Conservation (phyloP, 2,797 vertebrate species). For the Coregonus sp. region DNA sequence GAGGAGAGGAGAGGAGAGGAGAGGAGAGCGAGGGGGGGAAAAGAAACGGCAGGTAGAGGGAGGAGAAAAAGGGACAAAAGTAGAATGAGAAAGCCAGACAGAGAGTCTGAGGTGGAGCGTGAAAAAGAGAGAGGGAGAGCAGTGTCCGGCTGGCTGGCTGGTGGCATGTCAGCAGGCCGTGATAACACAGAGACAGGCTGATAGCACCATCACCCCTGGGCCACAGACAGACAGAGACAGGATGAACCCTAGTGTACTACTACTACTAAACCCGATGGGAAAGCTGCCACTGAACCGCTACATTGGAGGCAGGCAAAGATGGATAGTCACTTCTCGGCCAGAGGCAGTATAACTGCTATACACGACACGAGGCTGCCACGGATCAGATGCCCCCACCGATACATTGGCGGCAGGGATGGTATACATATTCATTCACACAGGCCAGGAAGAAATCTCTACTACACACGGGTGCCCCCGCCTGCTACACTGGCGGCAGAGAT, state of each 20-base stretch:
- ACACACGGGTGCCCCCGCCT: too few species aligned
- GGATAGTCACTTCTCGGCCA: too few species aligned
- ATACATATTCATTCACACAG: too few species aligned
- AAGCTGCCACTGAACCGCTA: too few species aligned
- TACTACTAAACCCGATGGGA: not conserved
- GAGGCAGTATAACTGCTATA: too few species aligned
- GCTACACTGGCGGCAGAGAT: too few species aligned
- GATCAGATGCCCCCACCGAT: too few species aligned
- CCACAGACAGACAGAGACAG: constrained; percentile 19
- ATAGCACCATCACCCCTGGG: constrained; percentile 62
- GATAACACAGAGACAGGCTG: constrained; percentile 75
- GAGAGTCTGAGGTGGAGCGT: not conserved
- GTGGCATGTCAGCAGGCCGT: constrained; percentile 69
- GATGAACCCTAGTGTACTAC: not conserved
- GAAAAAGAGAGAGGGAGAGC: not conserved
- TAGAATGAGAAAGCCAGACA: not conserved
- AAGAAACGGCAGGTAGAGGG: not conserved
- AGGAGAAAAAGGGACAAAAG: not conserved
- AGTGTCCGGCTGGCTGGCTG: constrained; percentile 46
- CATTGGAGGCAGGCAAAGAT: too few species aligned
- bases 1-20: not conserved
- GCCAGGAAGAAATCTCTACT: too few species aligned
- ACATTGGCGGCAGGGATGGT: too few species aligned
- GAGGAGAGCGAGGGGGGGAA: constrained; percentile 10
- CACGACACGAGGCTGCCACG: too few species aligned